Evolutionary conservation across 2,888 invertebrate species (phyloP).

Genomic region (Calameuta pallipes): DNA sequence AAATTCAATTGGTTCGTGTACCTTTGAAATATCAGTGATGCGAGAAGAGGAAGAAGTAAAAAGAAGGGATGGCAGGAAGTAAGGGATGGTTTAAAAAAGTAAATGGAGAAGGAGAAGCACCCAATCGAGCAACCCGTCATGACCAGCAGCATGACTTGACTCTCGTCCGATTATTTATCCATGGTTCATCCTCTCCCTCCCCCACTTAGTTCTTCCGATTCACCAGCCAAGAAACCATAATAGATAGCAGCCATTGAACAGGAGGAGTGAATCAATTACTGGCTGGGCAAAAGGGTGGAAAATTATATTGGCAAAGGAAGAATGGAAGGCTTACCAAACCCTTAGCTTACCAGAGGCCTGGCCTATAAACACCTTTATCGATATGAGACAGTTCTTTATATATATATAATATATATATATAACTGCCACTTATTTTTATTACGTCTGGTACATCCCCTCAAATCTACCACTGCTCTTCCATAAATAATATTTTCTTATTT

Average conservation of each 20-base stretch:
- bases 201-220: background rate
- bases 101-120: conserved; percentile 37
- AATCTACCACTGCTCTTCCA: background rate
- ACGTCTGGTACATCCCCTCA: background rate
- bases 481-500: background rate
- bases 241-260: conserved; percentile 34
- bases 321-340: background rate
- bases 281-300: conserved; percentile 40
- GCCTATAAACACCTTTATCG: background rate
- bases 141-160: conserved; percentile 36
- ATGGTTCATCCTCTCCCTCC: background rate
- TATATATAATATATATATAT: background rate
- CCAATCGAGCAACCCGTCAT: conserved; percentile 49
- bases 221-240: conserved; percentile 16
- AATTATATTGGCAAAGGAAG: conserved; percentile 38
- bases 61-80: background rate
- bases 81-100: background rate
- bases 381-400: background rate
- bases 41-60: conserved; percentile 11
- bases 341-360: background rate
- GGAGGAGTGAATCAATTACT: conserved; percentile 47
- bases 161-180: conserved; percentile 43
- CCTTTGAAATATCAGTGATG: background rate
- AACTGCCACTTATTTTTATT: background rate
- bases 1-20: background rate